A percentile compares a stretch with the other conserved stretches of the same genome.
Conservation (phyloP, 2,797 vertebrate species). For the Characodon lateralis region DNA sequence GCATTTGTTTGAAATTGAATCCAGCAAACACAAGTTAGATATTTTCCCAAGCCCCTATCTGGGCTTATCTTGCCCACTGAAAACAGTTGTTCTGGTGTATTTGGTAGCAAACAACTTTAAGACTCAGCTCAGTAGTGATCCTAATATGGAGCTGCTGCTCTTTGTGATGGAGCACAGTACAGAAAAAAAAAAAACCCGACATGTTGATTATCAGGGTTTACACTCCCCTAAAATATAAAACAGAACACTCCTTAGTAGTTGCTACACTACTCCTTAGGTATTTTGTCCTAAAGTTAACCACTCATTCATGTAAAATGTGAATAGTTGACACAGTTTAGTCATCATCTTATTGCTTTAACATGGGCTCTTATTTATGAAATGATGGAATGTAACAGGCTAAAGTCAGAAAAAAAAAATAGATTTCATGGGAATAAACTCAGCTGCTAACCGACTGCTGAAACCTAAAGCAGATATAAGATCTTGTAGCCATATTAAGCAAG, state of each 20-base stretch:
- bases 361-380: background rate
- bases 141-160: constrained; percentile 71
- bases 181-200: constrained; percentile 1
- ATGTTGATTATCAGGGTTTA: constrained; percentile 26
- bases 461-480: background rate
- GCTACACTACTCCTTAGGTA: constrained; percentile 25
- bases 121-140: constrained; percentile 42
- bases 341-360: background rate
- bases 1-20: constrained; percentile 10
- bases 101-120: constrained; percentile 63
- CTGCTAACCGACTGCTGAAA: background rate
- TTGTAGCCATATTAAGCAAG: background rate
- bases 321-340: constrained; percentile 7
- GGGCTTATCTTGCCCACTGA: constrained; percentile 16
- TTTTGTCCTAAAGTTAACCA: constrained; percentile 17
- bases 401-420: background rate
- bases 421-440: background rate
- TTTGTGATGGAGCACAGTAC: constrained; percentile 38
- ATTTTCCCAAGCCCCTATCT: background rate
- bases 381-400: background rate
- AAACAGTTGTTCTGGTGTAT: constrained; percentile 40
- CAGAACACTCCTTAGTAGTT: constrained; percentile 16
- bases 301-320: constrained; percentile 26
- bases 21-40: constrained; percentile 10
- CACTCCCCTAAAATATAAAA: constrained; percentile 24